A percentile compares a stretch with the other conserved stretches of the same genome.
Evolutionary conservation across 2,797 vertebrate genomes (phyloP).

Genomic region (Rhynchonycteris naso): DNA sequence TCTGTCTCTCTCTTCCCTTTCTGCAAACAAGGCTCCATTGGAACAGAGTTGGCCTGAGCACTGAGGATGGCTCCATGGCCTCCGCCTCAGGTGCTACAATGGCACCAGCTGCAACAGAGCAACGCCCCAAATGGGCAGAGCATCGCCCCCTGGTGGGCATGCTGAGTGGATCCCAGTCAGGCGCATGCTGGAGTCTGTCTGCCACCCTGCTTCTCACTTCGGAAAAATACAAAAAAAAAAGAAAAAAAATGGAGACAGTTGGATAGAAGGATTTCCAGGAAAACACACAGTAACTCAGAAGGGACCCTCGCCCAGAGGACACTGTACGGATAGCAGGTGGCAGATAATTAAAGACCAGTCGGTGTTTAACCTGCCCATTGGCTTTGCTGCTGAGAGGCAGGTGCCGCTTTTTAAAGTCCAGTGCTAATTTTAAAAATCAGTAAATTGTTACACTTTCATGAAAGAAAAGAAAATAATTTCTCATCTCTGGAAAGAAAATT

Average conservation of each 20-base stretch:
- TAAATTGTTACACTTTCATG: neutral
- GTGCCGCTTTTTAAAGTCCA: neutral
- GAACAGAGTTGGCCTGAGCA: too few relatives aligned
- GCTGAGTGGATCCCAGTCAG: too few relatives aligned
- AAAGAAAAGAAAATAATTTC: neutral
- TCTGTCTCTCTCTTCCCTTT: too few relatives aligned
- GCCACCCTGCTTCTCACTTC: too few relatives aligned
- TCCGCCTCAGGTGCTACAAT: too few relatives aligned
- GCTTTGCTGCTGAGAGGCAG: neutral
- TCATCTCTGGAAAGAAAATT: neutral
- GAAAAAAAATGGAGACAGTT: neutral
- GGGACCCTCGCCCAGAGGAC: neutral
- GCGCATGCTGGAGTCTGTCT: too few relatives aligned
- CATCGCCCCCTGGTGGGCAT: too few relatives aligned
- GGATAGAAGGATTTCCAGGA: neutral
- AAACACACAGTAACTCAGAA: neutral
- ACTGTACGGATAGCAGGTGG: rapidly evolving
- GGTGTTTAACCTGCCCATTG: neutral
- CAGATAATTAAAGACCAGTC: neutral
- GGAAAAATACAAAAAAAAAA: too few relatives aligned
- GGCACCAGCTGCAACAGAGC: too few relatives aligned
- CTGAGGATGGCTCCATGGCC: too few relatives aligned
- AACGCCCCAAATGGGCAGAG: too few relatives aligned
- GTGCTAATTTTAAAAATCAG: constrained; percentile 17
- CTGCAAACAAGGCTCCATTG: too few relatives aligned